Evolutionary conservation across 2,888 invertebrate genomes (phyloP), one percentile per base, ranked within the genome.

Genomic region (Gibbula magus): DNA sequence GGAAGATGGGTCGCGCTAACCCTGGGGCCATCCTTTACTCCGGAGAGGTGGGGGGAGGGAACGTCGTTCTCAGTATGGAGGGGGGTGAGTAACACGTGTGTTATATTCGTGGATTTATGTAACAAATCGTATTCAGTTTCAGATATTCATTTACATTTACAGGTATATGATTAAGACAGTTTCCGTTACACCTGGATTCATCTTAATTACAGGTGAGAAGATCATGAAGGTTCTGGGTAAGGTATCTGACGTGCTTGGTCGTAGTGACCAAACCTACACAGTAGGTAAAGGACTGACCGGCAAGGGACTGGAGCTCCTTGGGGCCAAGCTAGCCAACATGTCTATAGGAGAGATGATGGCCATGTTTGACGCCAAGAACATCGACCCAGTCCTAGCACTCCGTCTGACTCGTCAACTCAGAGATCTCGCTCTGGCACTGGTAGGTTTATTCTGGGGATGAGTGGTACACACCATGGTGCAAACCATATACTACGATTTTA

Each of bases 261-360:
- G 86, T 29, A 81, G 83, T 35, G 82, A 85, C 29, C 85, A 85
- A 52, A 74, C 84, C 10, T 89, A 84, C 76, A 77, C 88, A 20
- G 85, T 87, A 3, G 89, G 89, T 2, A 81, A 83, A 25, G 89
- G 89, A 8, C 74, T 89, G 16, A 85, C 88, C 0, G 77, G 81
- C 32, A 79, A 81, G 29, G 89, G 88, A 2, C 77, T 83, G 7
- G 75, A 83, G 29, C 82, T 86, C 5, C 83, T 89, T 20, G 86
- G 86, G 7, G 79, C 80, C 0, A 86, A 89, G 56, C 61, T 89
- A 25, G 88, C 88, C 45, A 85, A 86, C 78, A 86, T 89, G 87
- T 87, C 88, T 13, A 84, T 89, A 10, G 87, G 86, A 5, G 88
- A 89, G 25, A 77, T 89, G 0, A 84, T 84, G 35, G 85, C 87